A percentile compares a stretch with the other conserved stretches of the same genome.
Evolutionary conservation across 2,888 invertebrate species (phyloP).

Genomic region (Amphimallon solstitiale): DNA sequence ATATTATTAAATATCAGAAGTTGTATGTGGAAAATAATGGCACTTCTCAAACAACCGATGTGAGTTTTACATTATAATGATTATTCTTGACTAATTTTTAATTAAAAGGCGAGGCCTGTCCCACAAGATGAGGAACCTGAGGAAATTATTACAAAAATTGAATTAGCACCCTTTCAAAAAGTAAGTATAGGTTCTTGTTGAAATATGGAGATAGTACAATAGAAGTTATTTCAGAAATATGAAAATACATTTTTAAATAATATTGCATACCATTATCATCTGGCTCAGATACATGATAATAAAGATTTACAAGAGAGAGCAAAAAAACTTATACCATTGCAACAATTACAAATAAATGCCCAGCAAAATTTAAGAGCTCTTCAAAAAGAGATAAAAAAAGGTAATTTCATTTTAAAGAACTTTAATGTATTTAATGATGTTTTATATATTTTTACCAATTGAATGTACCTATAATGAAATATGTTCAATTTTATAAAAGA

Average conservation of each 20-base stretch:
- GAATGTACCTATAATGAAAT: no score
- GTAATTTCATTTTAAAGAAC: slow-evolving; percentile 53
- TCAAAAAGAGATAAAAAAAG: slow-evolving; percentile 70
- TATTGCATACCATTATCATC: slow-evolving; percentile 55
- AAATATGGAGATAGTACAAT: background rate
- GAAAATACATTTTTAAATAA: slow-evolving; percentile 53
- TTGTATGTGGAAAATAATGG: slow-evolving; percentile 28
- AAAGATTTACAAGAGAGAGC: slow-evolving; percentile 73
- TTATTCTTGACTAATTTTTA: slow-evolving; percentile 4
- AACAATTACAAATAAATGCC: slow-evolving; percentile 72
- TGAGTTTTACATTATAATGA: background rate
- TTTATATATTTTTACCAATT: no score
- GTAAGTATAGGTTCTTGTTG: slow-evolving; percentile 33
- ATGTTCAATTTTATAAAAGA: no score
- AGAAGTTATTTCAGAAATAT: slow-evolving; percentile 49
- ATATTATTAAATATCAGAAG: slow-evolving; percentile 30
- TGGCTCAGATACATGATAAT: slow-evolving; percentile 71
- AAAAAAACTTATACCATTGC: slow-evolving; percentile 73
- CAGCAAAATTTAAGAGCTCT: slow-evolving; percentile 70
- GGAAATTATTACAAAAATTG: slow-evolving; percentile 40
- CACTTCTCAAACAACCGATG: slow-evolving; percentile 9
- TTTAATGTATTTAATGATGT: no score
- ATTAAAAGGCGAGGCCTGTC: slow-evolving; percentile 2
- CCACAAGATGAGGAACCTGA: background rate
- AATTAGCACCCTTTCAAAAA: slow-evolving; percentile 40